Evolutionary conservation across 2,888 invertebrate species (phyloP), one percentile per base, ranked within the genome.

Genomic region (Sialis lutaria): DNA sequence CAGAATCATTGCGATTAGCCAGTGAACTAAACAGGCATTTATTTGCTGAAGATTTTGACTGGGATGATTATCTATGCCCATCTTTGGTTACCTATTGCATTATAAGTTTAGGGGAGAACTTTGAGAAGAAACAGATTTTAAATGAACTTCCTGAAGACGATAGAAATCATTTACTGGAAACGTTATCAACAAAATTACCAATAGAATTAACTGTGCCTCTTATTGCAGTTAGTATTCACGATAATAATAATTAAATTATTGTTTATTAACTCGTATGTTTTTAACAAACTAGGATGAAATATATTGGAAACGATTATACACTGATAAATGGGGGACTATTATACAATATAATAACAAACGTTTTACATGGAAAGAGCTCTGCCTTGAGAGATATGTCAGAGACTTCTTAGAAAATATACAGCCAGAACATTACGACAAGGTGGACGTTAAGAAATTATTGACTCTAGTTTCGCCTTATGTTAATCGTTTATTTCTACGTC

Each of bases 261-360:
- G 34, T 34, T 34, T 35, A 35, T 35, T 9, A 35, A 8, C 35
- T 35, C 35, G 2, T 35, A n/a, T 42, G 8, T 32, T 42, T 30
- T 7, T 13, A 22, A 6, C 32, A 22, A 48, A 52, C 7, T 44
- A 57, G 64, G 69, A 77, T 52, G 78, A 79, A 55, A 69, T 72
- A 58, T 81, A 77, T 60, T 81, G 81, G 80, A 65, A 74, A 56
- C 67, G 77, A 46, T 68, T 72, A 54, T 76, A 65, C 58, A 48
- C 50, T 2, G 57, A 56, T 22, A 56, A 59, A 34, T 67, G 60
- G 54, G 60, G 61, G 5, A 46, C 37, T 53, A 45, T 32, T 8
- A 13, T 40, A 32, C 32, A 10, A 39, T 53, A 54, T 5, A 56
- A 56, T 44, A 57, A 60, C 5, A 10, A 48, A 31, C 52, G 53